Evolutionary conservation across 2,113 vertebrate species (phyloP).

Genomic region (Sapayoa aenigma): DNA sequence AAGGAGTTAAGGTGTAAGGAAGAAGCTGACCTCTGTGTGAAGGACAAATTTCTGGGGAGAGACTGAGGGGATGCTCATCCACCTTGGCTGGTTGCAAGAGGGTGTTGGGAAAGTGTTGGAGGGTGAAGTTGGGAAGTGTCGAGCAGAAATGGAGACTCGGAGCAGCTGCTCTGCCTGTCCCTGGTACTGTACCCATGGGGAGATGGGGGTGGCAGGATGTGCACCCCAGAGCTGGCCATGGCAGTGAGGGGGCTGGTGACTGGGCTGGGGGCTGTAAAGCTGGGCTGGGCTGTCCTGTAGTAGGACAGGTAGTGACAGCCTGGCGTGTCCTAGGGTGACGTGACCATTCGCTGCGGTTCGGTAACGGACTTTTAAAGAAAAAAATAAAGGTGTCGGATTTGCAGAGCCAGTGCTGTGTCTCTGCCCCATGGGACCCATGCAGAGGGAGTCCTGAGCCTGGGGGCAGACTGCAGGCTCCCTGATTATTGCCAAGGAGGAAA

Average conservation of each 20-base stretch:
- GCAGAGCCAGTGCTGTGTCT: slow-evolving; percentile 4
- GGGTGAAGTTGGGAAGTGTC: neutral
- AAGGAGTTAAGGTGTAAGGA: neutral
- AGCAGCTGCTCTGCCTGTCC: neutral
- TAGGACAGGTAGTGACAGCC: neutral
- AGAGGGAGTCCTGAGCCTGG: too few relatives aligned
- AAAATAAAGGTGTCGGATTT: slow-evolving; percentile 51
- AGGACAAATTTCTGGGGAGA: neutral
- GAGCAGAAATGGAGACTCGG: neutral
- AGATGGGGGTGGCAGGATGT: rapidly evolving
- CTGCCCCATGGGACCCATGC: rapidly evolving
- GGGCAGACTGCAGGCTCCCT: rapidly evolving
- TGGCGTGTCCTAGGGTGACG: neutral
- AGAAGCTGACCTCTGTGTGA: rapidly evolving
- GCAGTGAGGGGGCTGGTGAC: neutral
- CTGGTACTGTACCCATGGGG: rapidly evolving
- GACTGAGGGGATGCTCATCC: neutral
- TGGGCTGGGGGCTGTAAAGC: neutral
- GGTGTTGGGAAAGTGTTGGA: neutral
- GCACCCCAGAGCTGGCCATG: neutral
- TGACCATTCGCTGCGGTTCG: neutral
- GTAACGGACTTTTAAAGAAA: neutral
- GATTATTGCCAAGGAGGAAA: neutral
- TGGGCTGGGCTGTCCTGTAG: neutral
- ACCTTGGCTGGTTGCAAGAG: neutral